Conservation (phyloP, 2,888 invertebrate species). For the Punctoribates punctum region DNA sequence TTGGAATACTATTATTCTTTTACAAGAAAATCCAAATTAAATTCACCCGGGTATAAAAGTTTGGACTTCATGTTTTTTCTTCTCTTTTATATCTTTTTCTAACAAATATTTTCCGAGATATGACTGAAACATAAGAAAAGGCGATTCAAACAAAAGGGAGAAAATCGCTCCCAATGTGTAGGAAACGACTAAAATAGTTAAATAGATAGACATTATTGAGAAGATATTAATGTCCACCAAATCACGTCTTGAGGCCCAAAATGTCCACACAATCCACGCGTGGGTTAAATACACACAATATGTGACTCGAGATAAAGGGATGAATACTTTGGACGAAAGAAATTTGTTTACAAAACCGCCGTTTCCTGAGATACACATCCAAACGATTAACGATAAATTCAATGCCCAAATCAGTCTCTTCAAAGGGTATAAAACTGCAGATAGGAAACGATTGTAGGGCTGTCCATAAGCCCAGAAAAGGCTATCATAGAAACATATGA, state of each 20-base stretch:
- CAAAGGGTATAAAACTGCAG: background rate
- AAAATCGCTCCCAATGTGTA: constrained; percentile 40
- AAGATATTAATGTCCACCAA: constrained; percentile 13
- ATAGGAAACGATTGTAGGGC: constrained; percentile 4
- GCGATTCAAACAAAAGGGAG: constrained; percentile 43
- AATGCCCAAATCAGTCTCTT: constrained; percentile 36
- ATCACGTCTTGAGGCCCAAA: constrained; percentile 21
- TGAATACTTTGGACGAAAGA: constrained; percentile 10
- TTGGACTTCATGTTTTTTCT: background rate
- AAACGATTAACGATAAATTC: constrained; percentile 13
- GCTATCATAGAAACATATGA: constrained; percentile 11
- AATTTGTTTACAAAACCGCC: constrained; percentile 42
- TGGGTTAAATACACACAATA: constrained; percentile 18
- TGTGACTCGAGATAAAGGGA: background rate
- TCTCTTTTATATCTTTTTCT: background rate
- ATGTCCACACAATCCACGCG: constrained; percentile 6
- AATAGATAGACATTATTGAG: background rate
- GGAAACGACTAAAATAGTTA: background rate
- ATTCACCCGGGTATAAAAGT: no score
- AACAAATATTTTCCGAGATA: constrained; percentile 11
- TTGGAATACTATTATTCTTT: no score
- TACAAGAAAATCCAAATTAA: no score
- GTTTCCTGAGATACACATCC: constrained; percentile 40
- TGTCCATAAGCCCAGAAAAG: constrained; percentile 24
- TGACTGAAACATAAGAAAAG: constrained; percentile 37